phyloP scores from a whole-genome alignment of 2,797 vertebrate species.

The Rhincodon typus region DNA sequence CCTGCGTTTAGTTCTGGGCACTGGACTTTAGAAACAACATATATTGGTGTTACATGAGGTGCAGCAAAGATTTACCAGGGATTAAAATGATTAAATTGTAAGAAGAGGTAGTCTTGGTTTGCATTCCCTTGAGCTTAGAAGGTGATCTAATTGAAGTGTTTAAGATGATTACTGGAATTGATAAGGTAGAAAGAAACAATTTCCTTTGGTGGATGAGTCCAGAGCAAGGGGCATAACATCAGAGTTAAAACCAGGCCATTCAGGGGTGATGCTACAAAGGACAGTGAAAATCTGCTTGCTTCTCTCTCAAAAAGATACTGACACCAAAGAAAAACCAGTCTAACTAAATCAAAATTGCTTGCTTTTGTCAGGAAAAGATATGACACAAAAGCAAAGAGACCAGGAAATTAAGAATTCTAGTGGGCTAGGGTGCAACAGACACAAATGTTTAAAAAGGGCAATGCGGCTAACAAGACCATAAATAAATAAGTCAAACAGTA shows the following conservation, averaged over 20 bases:
- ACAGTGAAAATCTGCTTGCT: neutral
- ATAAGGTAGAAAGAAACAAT: neutral
- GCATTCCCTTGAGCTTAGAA: neutral
- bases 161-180: neutral
- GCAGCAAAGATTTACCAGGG: neutral
- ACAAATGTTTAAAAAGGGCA: too few relatives aligned
- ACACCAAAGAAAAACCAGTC: too few relatives aligned
- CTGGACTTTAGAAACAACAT: neutral
- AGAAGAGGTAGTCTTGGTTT: neutral
- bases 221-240: neutral
- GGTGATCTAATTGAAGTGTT: neutral
- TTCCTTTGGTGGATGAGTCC: neutral
- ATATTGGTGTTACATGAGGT: neutral
- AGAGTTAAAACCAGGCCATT: neutral
- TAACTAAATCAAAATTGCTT: too few relatives aligned
- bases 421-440: too few relatives aligned
- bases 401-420: too few relatives aligned
- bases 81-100: neutral
- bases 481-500: too few relatives aligned
- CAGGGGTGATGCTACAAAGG: too few relatives aligned
- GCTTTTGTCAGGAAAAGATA: neutral
- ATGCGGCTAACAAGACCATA: too few relatives aligned
- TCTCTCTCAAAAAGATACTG: too few relatives aligned
- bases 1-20: neutral
- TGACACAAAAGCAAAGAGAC: too few relatives aligned